phyloP scores from a whole-genome alignment of 1,140 invertebrate genomes.

The Antheraea mylitta region DNA sequence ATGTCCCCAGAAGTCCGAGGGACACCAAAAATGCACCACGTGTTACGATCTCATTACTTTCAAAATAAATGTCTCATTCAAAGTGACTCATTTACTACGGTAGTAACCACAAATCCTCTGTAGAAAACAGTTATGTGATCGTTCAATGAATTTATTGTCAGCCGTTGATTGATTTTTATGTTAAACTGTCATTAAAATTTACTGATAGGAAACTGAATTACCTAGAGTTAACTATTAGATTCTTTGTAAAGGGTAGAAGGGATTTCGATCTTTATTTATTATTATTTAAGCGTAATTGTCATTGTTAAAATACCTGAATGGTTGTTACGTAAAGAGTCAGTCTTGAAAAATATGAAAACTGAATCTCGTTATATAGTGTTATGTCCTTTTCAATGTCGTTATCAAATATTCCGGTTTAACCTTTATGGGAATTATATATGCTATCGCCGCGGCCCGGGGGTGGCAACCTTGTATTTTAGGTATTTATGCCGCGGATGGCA shows the following conservation, averaged over 20 bases:
- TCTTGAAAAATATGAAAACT: no score
- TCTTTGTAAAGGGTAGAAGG: no score
- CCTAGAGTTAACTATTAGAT: neutral
- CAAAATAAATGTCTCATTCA: conserved; percentile 76
- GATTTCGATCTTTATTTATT: no score
- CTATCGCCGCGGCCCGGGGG: conserved; percentile 62
- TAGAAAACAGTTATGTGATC: conserved; percentile 59
- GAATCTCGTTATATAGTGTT: no score
- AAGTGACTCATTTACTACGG: conserved; percentile 59
- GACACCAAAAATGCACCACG: conserved; percentile 22
- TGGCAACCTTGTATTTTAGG: conserved; percentile 76
- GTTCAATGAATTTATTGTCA: conserved; percentile 54
- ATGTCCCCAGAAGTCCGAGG: conserved; percentile 24
- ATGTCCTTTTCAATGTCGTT: conserved; percentile 1
- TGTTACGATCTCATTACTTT: conserved; percentile 45
- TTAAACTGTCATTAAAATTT: conserved; percentile 6
- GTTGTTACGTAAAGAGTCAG: no score
- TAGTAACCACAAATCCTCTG: conserved; percentile 72
- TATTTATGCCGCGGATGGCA: conserved; percentile 73
- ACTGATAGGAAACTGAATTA: neutral
- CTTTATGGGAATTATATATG: conserved; percentile 75
- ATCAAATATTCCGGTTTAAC: conserved; percentile 73
- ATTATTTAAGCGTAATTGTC: no score
- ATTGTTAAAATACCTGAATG: no score
- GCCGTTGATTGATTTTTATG: conserved; percentile 21